Conservation (phyloP, 1,140 invertebrate genomes). For the Anthonomus grandis region DNA sequence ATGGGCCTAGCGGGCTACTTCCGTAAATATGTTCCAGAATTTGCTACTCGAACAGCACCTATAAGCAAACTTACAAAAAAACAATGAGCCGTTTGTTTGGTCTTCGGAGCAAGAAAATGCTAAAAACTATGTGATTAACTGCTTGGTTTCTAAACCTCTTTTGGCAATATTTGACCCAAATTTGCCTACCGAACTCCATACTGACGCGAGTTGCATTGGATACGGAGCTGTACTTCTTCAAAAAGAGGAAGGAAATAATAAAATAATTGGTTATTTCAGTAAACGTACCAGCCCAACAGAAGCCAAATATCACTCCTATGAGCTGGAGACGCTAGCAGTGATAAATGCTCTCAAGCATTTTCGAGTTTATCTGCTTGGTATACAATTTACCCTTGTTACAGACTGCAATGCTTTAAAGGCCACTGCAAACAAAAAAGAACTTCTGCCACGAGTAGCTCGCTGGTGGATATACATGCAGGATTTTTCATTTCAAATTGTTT, state of each 20-base stretch:
- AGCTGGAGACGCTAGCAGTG: slow-evolving; percentile 37
- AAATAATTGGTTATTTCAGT: too few relatives aligned
- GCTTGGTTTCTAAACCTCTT: neutral
- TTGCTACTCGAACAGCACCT: neutral
- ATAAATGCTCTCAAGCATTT: slow-evolving; percentile 40
- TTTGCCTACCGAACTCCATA: neutral
- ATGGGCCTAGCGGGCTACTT: neutral
- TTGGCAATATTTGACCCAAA: neutral
- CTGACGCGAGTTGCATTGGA: neutral
- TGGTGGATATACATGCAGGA: slow-evolving; percentile 47
- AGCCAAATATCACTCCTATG: slow-evolving; percentile 12
- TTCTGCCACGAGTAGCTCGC: slow-evolving; percentile 40
- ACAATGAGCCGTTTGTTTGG: neutral
- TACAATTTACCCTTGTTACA: slow-evolving; percentile 38
- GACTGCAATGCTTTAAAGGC: slow-evolving; percentile 42
- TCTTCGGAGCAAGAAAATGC: neutral
- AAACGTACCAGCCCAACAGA: slow-evolving; percentile 14
- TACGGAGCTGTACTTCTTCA: too few relatives aligned
- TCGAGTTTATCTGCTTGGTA: slow-evolving; percentile 29
- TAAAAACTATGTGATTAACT: neutral
- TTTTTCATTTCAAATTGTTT: slow-evolving; percentile 37
- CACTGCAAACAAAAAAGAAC: slow-evolving; percentile 41
- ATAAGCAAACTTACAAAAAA: neutral
- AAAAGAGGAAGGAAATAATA: slow-evolving; percentile 27
- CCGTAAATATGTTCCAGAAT: neutral